Evolutionary conservation across 2,888 invertebrate species (phyloP).

Genomic region (Erpobdella octoculata): DNA sequence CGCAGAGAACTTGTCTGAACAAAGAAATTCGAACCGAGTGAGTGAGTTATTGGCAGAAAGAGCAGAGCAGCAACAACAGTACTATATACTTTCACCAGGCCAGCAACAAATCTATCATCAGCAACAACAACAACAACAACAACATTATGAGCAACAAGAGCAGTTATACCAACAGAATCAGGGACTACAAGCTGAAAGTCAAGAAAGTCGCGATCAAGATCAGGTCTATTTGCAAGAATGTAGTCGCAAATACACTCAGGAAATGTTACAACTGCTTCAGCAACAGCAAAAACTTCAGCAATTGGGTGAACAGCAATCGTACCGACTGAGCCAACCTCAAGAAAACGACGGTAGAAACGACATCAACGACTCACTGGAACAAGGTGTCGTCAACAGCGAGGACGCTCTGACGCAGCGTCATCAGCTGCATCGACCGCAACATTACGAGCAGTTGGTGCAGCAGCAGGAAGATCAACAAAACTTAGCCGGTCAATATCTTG

Average conservation of each 20-base stretch:
- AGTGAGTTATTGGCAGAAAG: no score
- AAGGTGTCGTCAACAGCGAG: slow-evolving; percentile 8
- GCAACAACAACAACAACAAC: slow-evolving; percentile 10
- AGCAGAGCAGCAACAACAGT: no score
- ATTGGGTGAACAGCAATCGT: no score
- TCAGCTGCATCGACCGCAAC: background rate
- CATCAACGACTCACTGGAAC: background rate
- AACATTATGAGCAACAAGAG: background rate
- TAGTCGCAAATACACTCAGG: background rate
- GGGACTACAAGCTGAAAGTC: background rate
- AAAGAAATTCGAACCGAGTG: no score
- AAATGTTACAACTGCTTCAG: background rate
- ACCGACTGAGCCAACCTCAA: background rate
- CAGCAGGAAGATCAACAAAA: background rate
- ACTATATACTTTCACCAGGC: no score
- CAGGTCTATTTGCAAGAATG: background rate
- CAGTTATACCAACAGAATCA: background rate
- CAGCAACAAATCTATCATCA: background rate
- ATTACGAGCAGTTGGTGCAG: no score
- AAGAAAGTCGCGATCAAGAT: background rate
- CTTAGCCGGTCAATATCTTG: no score
- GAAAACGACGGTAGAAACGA: background rate
- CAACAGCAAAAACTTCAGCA: no score
- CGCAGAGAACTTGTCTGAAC: no score
- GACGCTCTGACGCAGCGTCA: no score